Base-by-base conservation (phyloP, 53 echinoderm and acorn worm genomes). In the Holothuria leucospilota region DNA sequence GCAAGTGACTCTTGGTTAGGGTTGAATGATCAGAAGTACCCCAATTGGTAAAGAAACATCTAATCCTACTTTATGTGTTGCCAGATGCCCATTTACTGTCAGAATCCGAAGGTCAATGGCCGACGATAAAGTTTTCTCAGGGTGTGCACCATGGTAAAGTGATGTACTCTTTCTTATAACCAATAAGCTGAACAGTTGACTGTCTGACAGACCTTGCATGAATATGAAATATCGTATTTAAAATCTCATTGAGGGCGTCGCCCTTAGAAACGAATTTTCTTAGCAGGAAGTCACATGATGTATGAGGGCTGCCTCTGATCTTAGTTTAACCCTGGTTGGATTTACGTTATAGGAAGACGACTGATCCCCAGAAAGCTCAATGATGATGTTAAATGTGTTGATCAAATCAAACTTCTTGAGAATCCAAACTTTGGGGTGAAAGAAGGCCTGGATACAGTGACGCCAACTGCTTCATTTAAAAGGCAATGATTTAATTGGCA, bases 21-120 rank as follows among this genome's bases (percentile, higher is more conserved):
- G 75, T 75, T 75, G 75, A 75, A 75, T 27, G 75, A 75, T 46
- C 51, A 49, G 51, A n/a, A 75, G 51, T 75, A 75, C 51, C 51
- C 75, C 23, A 51, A 70, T 70, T 70, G 70, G 70, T 41, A 70
- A 70, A 39, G 70, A 38, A 70, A 70, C 70, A 40, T 29, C 18
- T 70, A 70, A 70, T 70, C 70, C 70, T 70, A 20, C 70, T 70
- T 70, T 34, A 16, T 38, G 70, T 20, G 34, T 20, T 6, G 40
- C 38, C 23, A 71, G 38, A 71, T n/a, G 21, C 74, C 49, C 74
- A 51, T 51, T 73, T 49, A 51, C 25, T 15, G 51, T 52, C 75
- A 49, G 18, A 10, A 52, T 49, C 75, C 39, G 56, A 75, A 75
- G 75, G 75, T 75, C 75, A 52, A 52, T 51, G 75, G 49, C 75